Percentiles rank a stretch among this genome's conserved stretches.
phyloP scores from a whole-genome alignment of 2,888 invertebrate species.

The Hirtodrosophila alboralis region DNA sequence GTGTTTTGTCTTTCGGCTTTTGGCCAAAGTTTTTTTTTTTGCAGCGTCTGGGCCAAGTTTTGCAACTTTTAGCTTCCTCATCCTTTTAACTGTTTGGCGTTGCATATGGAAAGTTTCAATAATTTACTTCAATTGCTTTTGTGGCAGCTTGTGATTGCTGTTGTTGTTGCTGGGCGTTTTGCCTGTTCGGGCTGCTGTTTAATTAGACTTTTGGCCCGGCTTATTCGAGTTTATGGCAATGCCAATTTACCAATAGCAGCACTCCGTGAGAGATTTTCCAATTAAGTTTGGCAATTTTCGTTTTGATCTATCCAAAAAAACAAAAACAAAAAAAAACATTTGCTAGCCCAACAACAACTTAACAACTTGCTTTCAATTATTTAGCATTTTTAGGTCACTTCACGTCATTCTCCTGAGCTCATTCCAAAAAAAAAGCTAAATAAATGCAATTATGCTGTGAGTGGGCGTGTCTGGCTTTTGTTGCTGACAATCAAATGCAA shows the following conservation, averaged over 20 bases:
- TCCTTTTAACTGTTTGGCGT: constrained; percentile 36
- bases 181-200: constrained; percentile 52
- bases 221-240: constrained; percentile 57
- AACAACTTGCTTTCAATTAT: too few relatives aligned
- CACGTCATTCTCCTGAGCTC: constrained; percentile 19
- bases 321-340: too few relatives aligned
- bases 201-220: constrained; percentile 62
- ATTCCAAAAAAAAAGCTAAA: constrained; percentile 31
- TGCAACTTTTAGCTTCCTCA: constrained; percentile 29
- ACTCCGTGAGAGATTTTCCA: constrained; percentile 78
- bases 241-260: constrained; percentile 42
- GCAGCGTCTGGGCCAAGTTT: constrained; percentile 20
- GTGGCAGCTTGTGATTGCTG: constrained; percentile 44
- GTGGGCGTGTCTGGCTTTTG: constrained; percentile 64
- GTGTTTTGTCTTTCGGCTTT: constrained; percentile 37
- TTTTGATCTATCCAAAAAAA: constrained; percentile 24
- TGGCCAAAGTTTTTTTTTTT: constrained; percentile 46
- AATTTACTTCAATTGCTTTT: constrained; percentile 75
- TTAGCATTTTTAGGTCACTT: constrained; percentile 53
- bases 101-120: constrained; percentile 73
- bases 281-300: constrained; percentile 61
- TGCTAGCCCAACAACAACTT: too few relatives aligned
- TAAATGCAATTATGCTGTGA: constrained; percentile 61
- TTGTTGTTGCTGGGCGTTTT: constrained; percentile 52
- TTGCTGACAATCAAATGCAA: constrained; percentile 13